phyloP scores from a whole-genome alignment of 2,888 invertebrate genomes.

The Rhabditoides inermis region DNA sequence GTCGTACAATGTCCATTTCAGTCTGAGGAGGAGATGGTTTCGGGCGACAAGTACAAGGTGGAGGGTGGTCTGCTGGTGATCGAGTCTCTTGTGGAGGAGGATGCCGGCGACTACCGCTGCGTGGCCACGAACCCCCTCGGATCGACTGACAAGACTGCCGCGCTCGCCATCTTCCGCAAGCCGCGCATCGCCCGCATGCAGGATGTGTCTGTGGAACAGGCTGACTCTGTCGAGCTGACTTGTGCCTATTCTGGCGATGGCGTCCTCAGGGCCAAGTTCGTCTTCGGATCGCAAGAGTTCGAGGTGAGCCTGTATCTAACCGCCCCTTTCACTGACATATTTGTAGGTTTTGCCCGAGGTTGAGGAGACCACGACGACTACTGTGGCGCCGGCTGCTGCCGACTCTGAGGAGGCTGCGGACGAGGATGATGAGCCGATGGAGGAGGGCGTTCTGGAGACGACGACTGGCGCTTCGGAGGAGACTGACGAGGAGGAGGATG shows the following conservation, averaged over 20 bases:
- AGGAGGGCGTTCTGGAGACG: neutral
- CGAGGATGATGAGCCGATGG: neutral
- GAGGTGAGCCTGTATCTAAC: conserved; percentile 10
- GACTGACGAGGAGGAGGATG: conserved; percentile 4
- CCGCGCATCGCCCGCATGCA: neutral
- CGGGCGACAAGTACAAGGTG: conserved; percentile 33
- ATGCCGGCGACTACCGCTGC: conserved; percentile 32
- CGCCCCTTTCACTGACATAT: neutral
- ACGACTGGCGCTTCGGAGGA: neutral
- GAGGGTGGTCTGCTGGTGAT: conserved; percentile 33
- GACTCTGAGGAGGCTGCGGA: conserved; percentile 8
- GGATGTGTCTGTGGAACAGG: conserved; percentile 26
- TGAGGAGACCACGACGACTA: neutral
- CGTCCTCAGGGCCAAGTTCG: conserved; percentile 21
- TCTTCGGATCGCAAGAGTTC: conserved; percentile 22
- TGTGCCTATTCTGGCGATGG: conserved; percentile 30
- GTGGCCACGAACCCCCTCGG: conserved; percentile 30
- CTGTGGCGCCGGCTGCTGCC: neutral
- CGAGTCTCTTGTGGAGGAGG: conserved; percentile 22
- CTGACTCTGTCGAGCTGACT: conserved; percentile 21
- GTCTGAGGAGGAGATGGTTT: conserved; percentile 19
- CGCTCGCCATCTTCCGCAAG: conserved; percentile 27
- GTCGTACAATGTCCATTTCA: neutral
- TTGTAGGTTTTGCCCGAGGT: neutral
- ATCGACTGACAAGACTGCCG: conserved; percentile 11